Base-by-base conservation (phyloP, 2,888 invertebrate genomes). In the Empis livida region DNA sequence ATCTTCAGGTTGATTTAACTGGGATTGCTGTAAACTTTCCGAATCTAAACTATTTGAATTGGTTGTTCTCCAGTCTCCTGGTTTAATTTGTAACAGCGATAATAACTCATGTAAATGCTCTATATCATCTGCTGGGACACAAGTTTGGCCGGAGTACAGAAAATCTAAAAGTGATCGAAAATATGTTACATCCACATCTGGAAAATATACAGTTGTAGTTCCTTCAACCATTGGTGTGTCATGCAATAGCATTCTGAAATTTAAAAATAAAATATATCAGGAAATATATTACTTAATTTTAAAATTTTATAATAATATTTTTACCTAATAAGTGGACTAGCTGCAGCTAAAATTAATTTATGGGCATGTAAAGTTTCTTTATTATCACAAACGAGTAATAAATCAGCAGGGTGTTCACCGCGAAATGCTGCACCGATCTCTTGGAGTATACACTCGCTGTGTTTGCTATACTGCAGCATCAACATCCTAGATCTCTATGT, bases 391-490 rank as follows among this genome's bases (percentile, higher is more conserved):
- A 88, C 80, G 64, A 90, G 80, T 63, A 84, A 82, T 72, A 90
- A 78, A 73, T 90, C 89, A 51, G 88, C 85, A 71, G 84, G 87
- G 71, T 85, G 81, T 68, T 88, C 86, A 57, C 86, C 87, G 61
- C 82, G 78, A 75, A 86, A 88, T 77, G 89, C 89, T 65, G 86
- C 84, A 65, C 84, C 84, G 68, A 89, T 85, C 76, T 89, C 89
- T 72, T 85, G 87, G 71, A 86, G 82, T 76, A 90, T 84, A 73
- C 88, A 88, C 74, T 87, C 87, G 77, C 86, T 87, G 78, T 89
- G 89, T 77, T 89, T 89, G 76, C 88, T 88, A 75, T 90, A 89
- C 74, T 89, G 88, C 74, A 90, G 81, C 68, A 89, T 89, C 75
- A 90, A 80, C 77, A 88, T 70, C 62, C 67, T 68, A 62, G 65